Evolutionary conservation across 2,797 vertebrate genomes (phyloP).

Genomic region (Pipistrellus pipistrellus): DNA sequence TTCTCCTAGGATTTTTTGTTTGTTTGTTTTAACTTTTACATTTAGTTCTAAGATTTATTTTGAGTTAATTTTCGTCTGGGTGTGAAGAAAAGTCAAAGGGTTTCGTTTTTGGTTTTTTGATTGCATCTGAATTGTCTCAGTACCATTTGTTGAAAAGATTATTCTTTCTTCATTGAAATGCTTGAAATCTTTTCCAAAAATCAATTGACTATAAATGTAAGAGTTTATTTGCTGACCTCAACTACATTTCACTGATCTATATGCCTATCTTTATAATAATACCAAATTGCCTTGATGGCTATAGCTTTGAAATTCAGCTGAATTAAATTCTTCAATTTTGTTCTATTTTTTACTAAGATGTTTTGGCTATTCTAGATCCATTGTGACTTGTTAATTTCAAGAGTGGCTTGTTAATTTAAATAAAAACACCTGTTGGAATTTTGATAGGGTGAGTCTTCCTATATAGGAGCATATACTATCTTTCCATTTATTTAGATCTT

Average conservation of each 20-base stretch:
- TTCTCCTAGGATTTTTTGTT: background rate
- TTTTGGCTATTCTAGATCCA: background rate
- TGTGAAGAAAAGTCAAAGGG: background rate
- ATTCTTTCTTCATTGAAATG: background rate
- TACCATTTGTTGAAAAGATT: background rate
- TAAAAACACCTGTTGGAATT: background rate
- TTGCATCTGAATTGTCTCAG: background rate
- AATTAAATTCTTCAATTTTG: background rate
- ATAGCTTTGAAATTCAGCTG: background rate
- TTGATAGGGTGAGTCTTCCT: background rate
- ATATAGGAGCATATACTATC: background rate
- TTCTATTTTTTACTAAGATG: background rate
- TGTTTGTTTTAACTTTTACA: too few relatives aligned
- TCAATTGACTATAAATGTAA: background rate
- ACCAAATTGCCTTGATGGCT: background rate
- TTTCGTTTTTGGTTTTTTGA: background rate
- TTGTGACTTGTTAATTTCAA: background rate
- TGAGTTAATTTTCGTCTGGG: background rate
- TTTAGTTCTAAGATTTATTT: background rate
- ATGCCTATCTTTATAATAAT: background rate
- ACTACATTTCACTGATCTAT: conserved; percentile 1
- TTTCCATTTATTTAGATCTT: background rate
- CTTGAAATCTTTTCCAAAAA: background rate
- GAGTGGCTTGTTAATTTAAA: background rate
- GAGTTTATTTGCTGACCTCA: background rate